Base-by-base conservation (phyloP, 1,140 invertebrate species). In the Chionoecetes opilio region DNA sequence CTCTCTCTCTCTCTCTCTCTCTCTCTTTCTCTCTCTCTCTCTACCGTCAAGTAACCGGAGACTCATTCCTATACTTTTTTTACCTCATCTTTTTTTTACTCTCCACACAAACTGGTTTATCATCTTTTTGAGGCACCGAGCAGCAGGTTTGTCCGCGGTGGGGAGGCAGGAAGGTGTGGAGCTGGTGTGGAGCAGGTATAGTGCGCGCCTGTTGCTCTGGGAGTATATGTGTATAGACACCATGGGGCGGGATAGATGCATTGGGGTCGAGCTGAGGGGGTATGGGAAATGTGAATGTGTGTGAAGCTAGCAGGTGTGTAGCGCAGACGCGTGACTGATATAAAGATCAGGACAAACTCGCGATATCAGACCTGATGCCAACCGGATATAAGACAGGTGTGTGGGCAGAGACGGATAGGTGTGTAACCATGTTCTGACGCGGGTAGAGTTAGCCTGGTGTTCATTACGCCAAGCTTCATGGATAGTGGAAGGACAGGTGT, bases 21-120 rank as follows among this genome's bases (percentile, higher is more conserved):
- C 63, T 75, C 63, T 75, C 63, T 75, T 26, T 75, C 63, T 75
- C 63, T 75, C 63, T 75, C 63, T 75, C 63, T 75, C 63, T 75
- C 63, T n/a, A 2, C 53, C 38, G 14, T 41, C 53, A 63, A 9
- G 53, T 63, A 63, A 63, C 53, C 53, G 21, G 21, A 63, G 53
- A 63, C 63, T 75, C 63, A 75, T 75, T n/a, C 63, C 21, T 75
- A 5, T n/a, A 75, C 63, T 5, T 26, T 75, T 75, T 75, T 75
- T 75, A 75, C 63, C 63, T 75, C 63, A 26, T n/a, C n/a, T n/a
- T 75, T 75, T 75, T 63, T 63, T 75, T 75, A 2, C n/a, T 75
- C 63, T 75, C n/a, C 11, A 21, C n/a, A 53, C 63, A 75, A 75
- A 75, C 63, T n/a, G 63, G 63, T 75, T 75, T 75, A 75, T 75